Conservation (phyloP, 2,797 vertebrate genomes). For the Sebastolobus altivelis region DNA sequence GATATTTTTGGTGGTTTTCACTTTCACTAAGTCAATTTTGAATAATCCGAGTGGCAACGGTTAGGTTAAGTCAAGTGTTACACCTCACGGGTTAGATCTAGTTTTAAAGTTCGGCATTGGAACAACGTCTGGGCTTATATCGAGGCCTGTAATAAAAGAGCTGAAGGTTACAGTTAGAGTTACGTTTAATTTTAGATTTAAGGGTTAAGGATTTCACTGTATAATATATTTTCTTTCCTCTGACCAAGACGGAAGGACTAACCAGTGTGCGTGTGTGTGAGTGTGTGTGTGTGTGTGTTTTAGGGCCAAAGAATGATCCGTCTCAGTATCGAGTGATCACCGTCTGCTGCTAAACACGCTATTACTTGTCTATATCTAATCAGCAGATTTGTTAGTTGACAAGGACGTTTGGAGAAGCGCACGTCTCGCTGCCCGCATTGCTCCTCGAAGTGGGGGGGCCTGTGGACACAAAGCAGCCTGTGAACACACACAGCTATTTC, state of each 20-base stretch:
- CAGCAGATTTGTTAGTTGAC: slow-evolving; percentile 50
- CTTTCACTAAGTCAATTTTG: slow-evolving; percentile 20
- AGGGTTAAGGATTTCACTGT: slow-evolving; percentile 18
- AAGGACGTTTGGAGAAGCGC: slow-evolving; percentile 36
- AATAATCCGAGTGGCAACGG: slow-evolving; percentile 5
- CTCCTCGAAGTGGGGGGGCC: slow-evolving; percentile 23
- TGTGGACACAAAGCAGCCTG: slow-evolving; percentile 32
- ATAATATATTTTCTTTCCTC: slow-evolving; percentile 17
- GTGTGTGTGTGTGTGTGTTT: slow-evolving; percentile 22
- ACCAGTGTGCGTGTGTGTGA: slow-evolving; percentile 17
- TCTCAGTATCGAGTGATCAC: slow-evolving; percentile 44
- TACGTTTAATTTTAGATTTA: slow-evolving; percentile 29
- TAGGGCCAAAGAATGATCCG: slow-evolving; percentile 49
- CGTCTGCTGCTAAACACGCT: slow-evolving; percentile 46
- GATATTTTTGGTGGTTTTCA: slow-evolving; percentile 21
- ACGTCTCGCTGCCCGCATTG: slow-evolving; percentile 10
- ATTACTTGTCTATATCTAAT: slow-evolving; percentile 57
- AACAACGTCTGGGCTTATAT: neutral
- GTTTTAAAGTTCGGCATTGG: slow-evolving; percentile 8
- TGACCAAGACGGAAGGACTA: slow-evolving; percentile 18
- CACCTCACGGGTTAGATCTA: neutral
- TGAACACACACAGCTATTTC: slow-evolving; percentile 23
- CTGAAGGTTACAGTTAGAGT: neutral
- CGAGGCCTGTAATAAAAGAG: neutral
- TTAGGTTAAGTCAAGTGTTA: slow-evolving; percentile 6